phyloP scores from a whole-genome alignment of 2,888 invertebrate genomes.

The Netelia inedita region DNA sequence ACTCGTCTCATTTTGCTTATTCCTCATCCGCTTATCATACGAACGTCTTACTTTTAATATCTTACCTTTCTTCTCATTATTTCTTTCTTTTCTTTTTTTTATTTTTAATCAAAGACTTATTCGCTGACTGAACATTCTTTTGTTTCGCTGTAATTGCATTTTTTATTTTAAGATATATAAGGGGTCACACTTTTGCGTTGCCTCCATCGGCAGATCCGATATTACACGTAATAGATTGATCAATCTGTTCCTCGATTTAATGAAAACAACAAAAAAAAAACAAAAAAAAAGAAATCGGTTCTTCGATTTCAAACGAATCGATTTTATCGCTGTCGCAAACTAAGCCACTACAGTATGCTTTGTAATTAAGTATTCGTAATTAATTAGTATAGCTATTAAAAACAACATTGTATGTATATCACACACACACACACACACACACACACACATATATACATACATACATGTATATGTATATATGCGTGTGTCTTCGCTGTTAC shows the following conservation, averaged over 20 bases:
- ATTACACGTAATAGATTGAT: constrained; percentile 35
- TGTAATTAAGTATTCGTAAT: constrained; percentile 62
- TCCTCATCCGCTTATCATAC: constrained; percentile 49
- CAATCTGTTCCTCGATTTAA: not conserved
- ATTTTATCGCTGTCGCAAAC: constrained; percentile 62
- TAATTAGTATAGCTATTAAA: constrained; percentile 23
- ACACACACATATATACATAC: constrained; percentile 27
- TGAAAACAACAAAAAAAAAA: constrained; percentile 4
- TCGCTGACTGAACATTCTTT: constrained; percentile 60
- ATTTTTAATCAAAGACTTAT: constrained; percentile 33
- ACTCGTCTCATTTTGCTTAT: constrained; percentile 71
- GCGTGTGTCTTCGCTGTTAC: constrained; percentile 62
- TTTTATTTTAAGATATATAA: constrained; percentile 66
- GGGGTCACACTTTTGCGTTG: constrained; percentile 37
- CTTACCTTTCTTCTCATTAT: constrained; percentile 1
- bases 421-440: not conserved
- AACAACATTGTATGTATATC: not conserved
- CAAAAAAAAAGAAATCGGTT: constrained; percentile 43
- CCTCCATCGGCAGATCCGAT: constrained; percentile 53
- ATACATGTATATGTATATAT: constrained; percentile 30
- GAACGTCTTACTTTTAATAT: constrained; percentile 15
- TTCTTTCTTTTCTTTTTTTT: constrained; percentile 24
- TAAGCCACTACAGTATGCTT: constrained; percentile 67
- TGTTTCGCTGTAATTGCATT: constrained; percentile 52
- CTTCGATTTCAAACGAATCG: constrained; percentile 52